phyloP scores from a whole-genome alignment of 2,888 invertebrate genomes.

The Drosophila testacea region DNA sequence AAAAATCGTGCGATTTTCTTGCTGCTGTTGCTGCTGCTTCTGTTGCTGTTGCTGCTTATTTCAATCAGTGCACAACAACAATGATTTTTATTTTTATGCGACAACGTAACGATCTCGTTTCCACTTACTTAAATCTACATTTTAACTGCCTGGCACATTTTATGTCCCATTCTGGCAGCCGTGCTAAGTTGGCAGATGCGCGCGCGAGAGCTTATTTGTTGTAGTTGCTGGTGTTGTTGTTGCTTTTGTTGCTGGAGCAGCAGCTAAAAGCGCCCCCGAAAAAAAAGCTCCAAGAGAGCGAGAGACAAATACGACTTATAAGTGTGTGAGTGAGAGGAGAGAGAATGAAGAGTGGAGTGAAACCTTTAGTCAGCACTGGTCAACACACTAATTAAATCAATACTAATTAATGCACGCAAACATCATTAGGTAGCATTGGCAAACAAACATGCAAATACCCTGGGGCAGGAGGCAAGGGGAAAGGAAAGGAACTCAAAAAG shows the following conservation, averaged over 20 bases:
- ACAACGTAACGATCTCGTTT: slow-evolving; percentile 86
- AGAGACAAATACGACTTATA: slow-evolving; percentile 9
- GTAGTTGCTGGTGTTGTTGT: slow-evolving; percentile 21
- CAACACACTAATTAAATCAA: slow-evolving; percentile 72
- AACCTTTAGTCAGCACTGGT: slow-evolving; percentile 36
- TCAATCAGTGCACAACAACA: slow-evolving; percentile 85
- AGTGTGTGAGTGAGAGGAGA: slow-evolving; percentile 27
- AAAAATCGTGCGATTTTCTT: slow-evolving; percentile 60
- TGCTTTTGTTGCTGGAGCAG: slow-evolving; percentile 25
- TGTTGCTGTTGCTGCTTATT: slow-evolving; percentile 70
- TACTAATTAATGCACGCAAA: slow-evolving; percentile 72
- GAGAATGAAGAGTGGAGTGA: slow-evolving; percentile 15
- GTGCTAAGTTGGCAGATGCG: slow-evolving; percentile 64
- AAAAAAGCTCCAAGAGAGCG: slow-evolving; percentile 53
- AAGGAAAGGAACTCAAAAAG: slow-evolving; percentile 29
- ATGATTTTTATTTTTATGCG: slow-evolving; percentile 85
- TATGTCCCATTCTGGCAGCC: slow-evolving; percentile 85
- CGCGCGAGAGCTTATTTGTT: slow-evolving; percentile 62
- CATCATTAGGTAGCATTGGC: slow-evolving; percentile 59
- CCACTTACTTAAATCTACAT: slow-evolving; percentile 86
- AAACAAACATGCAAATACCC: slow-evolving; percentile 59
- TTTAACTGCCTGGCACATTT: slow-evolving; percentile 85
- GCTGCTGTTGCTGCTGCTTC: slow-evolving; percentile 32
- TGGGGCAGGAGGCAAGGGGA: slow-evolving; percentile 6
- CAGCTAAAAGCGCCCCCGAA: slow-evolving; percentile 50